These are phyloP conservation scores for Heliangelus exortis DNA, from an alignment of 2,797 vertebrate species.

Conservation along the genomic window DNA sequence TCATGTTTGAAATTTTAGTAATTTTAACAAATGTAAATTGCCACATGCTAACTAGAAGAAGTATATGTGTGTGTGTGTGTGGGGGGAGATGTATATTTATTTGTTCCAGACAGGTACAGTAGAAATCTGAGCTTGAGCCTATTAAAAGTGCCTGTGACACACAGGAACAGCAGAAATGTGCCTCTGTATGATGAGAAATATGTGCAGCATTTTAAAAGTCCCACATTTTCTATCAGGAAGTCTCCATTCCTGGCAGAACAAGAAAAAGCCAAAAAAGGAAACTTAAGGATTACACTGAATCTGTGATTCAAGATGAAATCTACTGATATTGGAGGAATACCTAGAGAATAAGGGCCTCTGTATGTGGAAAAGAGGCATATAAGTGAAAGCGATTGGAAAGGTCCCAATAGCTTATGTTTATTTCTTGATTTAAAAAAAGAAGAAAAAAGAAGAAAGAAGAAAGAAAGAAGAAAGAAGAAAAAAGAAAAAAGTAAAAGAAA, in stretches of 20 bases:
- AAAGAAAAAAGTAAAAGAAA: too few species aligned
- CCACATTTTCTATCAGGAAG: not conserved
- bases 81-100: slow-evolving; percentile 43
- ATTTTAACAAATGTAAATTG: slow-evolving; percentile 58
- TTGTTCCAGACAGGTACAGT: not conserved
- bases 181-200: not conserved
- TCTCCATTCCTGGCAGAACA: not conserved
- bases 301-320: not conserved
- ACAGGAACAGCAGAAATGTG: not conserved
- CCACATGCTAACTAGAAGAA: slow-evolving; percentile 55
- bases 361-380: not conserved
- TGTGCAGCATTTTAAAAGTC: not conserved
- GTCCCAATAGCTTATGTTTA: not conserved
- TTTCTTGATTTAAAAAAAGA: not conserved
- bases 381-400: not conserved
- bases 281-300: not conserved
- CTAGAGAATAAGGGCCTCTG: not conserved
- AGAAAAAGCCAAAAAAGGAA: not conserved
- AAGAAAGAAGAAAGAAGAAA: too few species aligned
- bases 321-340: not conserved
- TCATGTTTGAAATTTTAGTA: slow-evolving; percentile 46
- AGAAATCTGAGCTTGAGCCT: not conserved
- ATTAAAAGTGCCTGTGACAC: not conserved
- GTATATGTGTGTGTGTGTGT: not conserved
- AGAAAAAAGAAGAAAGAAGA: too few species aligned